Percentiles rank a stretch among this genome's conserved stretches.
Conservation (phyloP, 2,113 vertebrate species). For the rat (Rattus norvegicus) region GRCr8 NC_086022.1:160274001-160274500, state of each 20-base stretch:
- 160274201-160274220: background rate
- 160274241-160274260: background rate
- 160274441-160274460: background rate
- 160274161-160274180: background rate
- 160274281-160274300: background rate
- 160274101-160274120: background rate
- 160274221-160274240: background rate
- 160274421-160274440: background rate
- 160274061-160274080: background rate
- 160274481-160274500: background rate
- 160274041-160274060: background rate
- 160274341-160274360: background rate
- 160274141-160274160: background rate
- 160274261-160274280: background rate
- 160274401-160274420: background rate
- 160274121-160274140: background rate
- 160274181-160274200: background rate
- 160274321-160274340: background rate
- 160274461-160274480: slow-evolving; percentile 10
- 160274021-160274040: background rate
- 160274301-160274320: background rate
- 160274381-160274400: background rate
- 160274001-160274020: background rate
- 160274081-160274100: background rate
- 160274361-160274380: background rate